phyloP scores from a whole-genome alignment of 2,888 invertebrate species.

The Busseola fusca region DNA sequence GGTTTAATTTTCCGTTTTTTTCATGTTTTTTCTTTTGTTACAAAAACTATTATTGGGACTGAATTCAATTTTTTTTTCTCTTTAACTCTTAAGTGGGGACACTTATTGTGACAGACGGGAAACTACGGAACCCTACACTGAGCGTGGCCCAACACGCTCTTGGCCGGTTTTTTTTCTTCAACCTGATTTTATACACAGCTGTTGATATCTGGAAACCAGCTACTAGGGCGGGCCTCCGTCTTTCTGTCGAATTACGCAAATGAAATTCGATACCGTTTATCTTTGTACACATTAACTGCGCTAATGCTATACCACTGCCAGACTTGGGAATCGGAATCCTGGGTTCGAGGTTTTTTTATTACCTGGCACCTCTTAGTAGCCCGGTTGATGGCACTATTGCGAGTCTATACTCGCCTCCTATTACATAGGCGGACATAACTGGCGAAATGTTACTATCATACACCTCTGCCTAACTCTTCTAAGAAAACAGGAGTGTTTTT shows the following conservation, averaged over 20 bases:
- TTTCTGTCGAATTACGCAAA: conserved; percentile 37
- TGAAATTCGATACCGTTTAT: conserved; percentile 40
- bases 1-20: too few relatives aligned
- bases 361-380: background rate
- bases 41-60: too few relatives aligned
- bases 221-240: background rate
- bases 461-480: too few relatives aligned
- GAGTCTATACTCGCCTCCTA: too few relatives aligned
- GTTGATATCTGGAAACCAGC: conserved; percentile 8
- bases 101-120: too few relatives aligned
- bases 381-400: too few relatives aligned
- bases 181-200: background rate
- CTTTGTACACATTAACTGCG: conserved; percentile 27
- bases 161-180: conserved; percentile 4
- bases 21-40: too few relatives aligned
- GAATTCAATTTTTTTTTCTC: too few relatives aligned
- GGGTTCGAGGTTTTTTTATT: background rate
- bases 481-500: too few relatives aligned
- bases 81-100: too few relatives aligned
- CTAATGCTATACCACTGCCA: background rate
- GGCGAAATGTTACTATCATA: background rate
- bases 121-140: too few relatives aligned
- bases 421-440: background rate
- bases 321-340: background rate
- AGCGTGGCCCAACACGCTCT: too few relatives aligned